Evolutionary conservation across 1,140 invertebrate species (phyloP), one percentile per base, ranked within the genome.

Genomic region (Bombus consobrinus): DNA sequence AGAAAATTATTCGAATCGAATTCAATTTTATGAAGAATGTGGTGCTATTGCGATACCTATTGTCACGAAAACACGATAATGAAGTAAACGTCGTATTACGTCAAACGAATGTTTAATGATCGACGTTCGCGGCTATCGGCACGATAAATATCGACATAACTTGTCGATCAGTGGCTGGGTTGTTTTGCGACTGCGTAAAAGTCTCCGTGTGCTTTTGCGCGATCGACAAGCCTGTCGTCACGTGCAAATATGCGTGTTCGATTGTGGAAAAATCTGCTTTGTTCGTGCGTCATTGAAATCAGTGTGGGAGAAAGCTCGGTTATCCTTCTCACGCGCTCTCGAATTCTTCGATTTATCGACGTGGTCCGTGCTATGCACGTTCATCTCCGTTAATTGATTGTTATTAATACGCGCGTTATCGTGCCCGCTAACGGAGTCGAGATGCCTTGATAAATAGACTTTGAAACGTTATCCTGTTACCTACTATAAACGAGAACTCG

Each of bases 81-180:
- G 28, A 66, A 41, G 59, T 28, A 62, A 47, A 39, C 25, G 28
- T 32, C 71, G 39, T 3, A 13, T 77, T 43, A 10, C 74, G 66
- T 57, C 34, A 68, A 32, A 37, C 59, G 32, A 68, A 57, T 66
- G 62, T 72, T 64, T 37, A 34, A 39, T n/a, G 82, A 85, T 43
- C 73, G 72, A 89, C 73, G 69, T 78, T 37, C 37, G 32, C 32
- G 6, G 57, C 13, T 86, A 62, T 78, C 18, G 39, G 22, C 41
- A 25, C 34, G 78, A 88, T 83, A 64, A 88, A 83, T 41, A 37
- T 88, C 73, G 57, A 53, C 47, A 64, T 74, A 69, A 47, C 74
- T 83, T 77, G 81, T 83, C 81, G 81, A 78, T 83, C 81, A 78
- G 37, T 22, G n/a, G 37, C 25, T 37, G 37, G 28, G 15, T 18